These are phyloP conservation scores for Eubasilissa regina DNA, from an alignment of 1,140 invertebrate genomes.

Conservation along the genomic window DNA sequence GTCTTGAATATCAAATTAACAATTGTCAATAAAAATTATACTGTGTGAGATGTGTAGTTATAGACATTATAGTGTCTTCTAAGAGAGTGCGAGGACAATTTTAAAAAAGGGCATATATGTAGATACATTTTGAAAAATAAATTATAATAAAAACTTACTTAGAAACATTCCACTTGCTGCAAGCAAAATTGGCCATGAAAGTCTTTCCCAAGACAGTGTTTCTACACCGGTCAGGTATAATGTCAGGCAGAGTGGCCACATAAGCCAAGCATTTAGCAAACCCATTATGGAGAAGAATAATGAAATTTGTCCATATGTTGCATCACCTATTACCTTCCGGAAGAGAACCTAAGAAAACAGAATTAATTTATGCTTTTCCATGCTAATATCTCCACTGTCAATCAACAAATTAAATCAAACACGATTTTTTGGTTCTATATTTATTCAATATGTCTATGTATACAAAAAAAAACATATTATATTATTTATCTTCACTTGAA, in stretches of 20 bases:
- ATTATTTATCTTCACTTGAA: too few species aligned
- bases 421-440: too few species aligned
- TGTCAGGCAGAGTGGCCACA: constrained; percentile 89
- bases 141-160: constrained; percentile 71
- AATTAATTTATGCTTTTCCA: constrained; percentile 13
- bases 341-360: constrained; percentile 81
- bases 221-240: constrained; percentile 90
- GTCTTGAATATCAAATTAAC: too few species aligned
- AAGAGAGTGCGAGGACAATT: too few species aligned
- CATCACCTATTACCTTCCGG: constrained; percentile 92
- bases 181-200: constrained; percentile 87
- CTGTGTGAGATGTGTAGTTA: too few species aligned
- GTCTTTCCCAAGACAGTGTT: constrained; percentile 81
- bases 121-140: not conserved
- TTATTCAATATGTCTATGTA: too few species aligned
- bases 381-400: too few species aligned
- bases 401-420: too few species aligned
- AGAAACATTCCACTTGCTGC: constrained; percentile 84
- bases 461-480: too few species aligned
- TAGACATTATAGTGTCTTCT: too few species aligned
- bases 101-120: too few species aligned
- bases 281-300: constrained; percentile 91
- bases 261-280: constrained; percentile 84
- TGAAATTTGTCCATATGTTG: constrained; percentile 88
- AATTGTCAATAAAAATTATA: too few species aligned